These are phyloP conservation scores for Rousettus madagascariensis DNA, from an alignment of 2,797 vertebrate genomes.

Conservation along the genomic window DNA sequence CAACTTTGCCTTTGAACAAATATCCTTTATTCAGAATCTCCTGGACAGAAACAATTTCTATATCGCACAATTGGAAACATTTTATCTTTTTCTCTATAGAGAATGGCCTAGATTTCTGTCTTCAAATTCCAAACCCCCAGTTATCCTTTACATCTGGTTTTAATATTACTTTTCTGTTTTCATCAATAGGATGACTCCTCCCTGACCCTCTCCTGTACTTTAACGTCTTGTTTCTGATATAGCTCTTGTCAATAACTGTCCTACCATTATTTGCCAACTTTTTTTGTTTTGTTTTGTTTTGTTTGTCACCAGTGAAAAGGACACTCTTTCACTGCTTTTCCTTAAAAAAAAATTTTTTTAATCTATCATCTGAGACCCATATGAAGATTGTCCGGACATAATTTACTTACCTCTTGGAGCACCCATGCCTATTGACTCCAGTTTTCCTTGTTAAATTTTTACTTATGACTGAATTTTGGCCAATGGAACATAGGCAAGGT, in stretches of 20 bases:
- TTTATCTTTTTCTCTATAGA: neutral
- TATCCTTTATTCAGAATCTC: neutral
- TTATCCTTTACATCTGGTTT: neutral
- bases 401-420: neutral
- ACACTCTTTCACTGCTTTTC: neutral
- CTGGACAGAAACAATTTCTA: neutral
- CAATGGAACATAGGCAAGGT: neutral
- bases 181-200: neutral
- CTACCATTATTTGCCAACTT: neutral
- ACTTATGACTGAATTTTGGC: neutral
- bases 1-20: neutral
- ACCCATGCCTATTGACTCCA: neutral
- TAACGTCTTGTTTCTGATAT: neutral
- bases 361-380: neutral
- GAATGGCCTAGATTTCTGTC: neutral
- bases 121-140: neutral
- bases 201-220: neutral
- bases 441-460: neutral
- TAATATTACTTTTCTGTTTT: neutral
- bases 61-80: neutral
- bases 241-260: neutral
- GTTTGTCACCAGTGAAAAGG: neutral
- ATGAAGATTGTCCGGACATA: neutral
- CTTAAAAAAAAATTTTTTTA: neutral
- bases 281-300: neutral